phyloP scores from a whole-genome alignment of 2,888 invertebrate species.

The Hydropsyche betteni region DNA sequence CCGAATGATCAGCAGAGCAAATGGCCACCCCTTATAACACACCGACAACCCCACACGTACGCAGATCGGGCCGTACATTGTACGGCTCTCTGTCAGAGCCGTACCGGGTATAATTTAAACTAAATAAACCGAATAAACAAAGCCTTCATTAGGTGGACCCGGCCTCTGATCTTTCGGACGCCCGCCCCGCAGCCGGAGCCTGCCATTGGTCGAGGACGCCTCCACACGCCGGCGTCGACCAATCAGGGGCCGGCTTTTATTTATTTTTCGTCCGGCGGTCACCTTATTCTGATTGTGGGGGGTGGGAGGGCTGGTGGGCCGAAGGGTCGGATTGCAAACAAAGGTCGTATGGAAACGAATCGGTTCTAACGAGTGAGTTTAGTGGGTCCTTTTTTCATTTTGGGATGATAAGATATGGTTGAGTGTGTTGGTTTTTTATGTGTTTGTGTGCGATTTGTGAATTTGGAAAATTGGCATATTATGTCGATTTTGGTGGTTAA shows the following conservation, averaged over 20 bases:
- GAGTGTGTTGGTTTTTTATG: too few relatives aligned
- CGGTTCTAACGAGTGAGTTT: conserved; percentile 6
- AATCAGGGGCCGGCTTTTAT: conserved; percentile 52
- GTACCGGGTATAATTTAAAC: conserved; percentile 48
- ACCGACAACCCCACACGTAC: conserved; percentile 9
- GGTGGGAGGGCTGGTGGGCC: neutral
- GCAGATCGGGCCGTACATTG: conserved; percentile 24
- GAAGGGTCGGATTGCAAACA: conserved; percentile 14
- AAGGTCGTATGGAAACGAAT: conserved; percentile 31
- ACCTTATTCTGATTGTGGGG: conserved; percentile 49
- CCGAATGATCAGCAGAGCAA: conserved; percentile 38
- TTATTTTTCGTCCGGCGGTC: conserved; percentile 51
- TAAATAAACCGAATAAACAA: conserved; percentile 51
- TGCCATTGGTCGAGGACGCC: conserved; percentile 22
- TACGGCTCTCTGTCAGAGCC: neutral
- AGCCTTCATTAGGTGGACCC: conserved; percentile 49
- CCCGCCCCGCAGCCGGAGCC: conserved; percentile 44
- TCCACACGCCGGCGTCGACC: conserved; percentile 40
- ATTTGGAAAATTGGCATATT: too few relatives aligned
- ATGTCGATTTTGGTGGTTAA: too few relatives aligned
- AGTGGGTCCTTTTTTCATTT: too few relatives aligned
- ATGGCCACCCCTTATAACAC: neutral
- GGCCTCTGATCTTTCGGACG: conserved; percentile 46
- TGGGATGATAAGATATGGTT: too few relatives aligned
- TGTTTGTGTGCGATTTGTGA: too few relatives aligned